Percentiles rank a stretch among this genome's conserved stretches.
phyloP scores from a whole-genome alignment of 92 coral and sea anemone species.

The Epizoanthus fatuus region DNA sequence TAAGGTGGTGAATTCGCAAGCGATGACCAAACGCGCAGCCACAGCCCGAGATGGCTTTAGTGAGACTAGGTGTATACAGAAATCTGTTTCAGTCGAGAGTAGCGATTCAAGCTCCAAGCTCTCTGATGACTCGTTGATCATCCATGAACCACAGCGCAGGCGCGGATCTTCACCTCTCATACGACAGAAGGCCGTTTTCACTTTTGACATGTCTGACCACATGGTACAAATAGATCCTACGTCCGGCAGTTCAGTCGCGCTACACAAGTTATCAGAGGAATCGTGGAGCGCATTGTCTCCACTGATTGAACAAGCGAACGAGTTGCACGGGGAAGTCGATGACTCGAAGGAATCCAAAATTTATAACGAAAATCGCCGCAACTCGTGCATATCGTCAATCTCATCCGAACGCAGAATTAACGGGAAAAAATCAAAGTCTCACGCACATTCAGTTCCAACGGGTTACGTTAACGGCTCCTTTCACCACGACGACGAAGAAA shows the following conservation, averaged over 20 bases:
- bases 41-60: conserved; percentile 17
- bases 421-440: conserved; percentile 30
- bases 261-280: conserved; percentile 23
- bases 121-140: conserved; percentile 81
- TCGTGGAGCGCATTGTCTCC: conserved; percentile 68
- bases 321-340: conserved; percentile 21
- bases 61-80: conserved; percentile 27
- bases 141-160: conserved; percentile 74
- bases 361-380: conserved; percentile 42
- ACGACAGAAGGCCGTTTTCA: conserved; percentile 94
- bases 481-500: conserved; percentile 77
- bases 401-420: conserved; percentile 50
- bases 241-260: conserved; percentile 20
- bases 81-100: conserved; percentile 68
- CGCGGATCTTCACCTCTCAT: conserved; percentile 93
- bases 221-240: conserved; percentile 43
- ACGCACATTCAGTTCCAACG: conserved; percentile 45
- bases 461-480: conserved; percentile 84
- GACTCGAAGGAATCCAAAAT: neutral
- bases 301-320: conserved; percentile 51
- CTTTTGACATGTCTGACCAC: conserved; percentile 79
- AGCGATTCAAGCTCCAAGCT: conserved; percentile 74
- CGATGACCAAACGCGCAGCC: neutral
- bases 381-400: conserved; percentile 63
- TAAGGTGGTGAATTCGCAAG: neutral